These are phyloP conservation scores for Telenomus remus DNA, from an alignment of 1,140 invertebrate genomes.

Conservation along the genomic window DNA sequence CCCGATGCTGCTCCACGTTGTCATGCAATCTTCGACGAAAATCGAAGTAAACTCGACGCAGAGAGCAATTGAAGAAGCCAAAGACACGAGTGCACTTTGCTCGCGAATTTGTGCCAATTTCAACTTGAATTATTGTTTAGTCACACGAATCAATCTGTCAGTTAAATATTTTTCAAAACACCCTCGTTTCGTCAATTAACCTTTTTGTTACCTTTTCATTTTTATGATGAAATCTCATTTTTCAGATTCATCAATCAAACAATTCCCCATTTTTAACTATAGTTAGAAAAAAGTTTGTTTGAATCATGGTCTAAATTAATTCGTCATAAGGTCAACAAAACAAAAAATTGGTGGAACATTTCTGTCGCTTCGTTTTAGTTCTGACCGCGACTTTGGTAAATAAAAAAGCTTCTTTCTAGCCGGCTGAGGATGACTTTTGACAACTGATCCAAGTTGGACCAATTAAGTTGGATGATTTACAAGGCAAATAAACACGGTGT, in stretches of 20 bases:
- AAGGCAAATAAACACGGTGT: slow-evolving; percentile 45
- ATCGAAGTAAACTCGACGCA: slow-evolving; percentile 23
- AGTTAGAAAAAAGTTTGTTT: too few species aligned
- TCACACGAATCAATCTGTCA: slow-evolving; percentile 17
- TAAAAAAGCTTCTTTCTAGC: slow-evolving; percentile 28
- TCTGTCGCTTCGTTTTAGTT: slow-evolving; percentile 4
- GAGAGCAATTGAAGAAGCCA: slow-evolving; percentile 41
- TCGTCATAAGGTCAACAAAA: too few species aligned
- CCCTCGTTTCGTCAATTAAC: not conserved
- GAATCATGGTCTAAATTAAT: too few species aligned
- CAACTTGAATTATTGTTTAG: slow-evolving; percentile 36
- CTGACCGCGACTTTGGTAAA: slow-evolving; percentile 9
- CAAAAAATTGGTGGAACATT: too few species aligned
- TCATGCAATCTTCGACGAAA: slow-evolving; percentile 49
- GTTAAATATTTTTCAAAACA: slow-evolving; percentile 38
- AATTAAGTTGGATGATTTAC: slow-evolving; percentile 56
- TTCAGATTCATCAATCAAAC: too few species aligned
- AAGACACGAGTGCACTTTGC: slow-evolving; percentile 22
- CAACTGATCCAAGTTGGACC: slow-evolving; percentile 16
- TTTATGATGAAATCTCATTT: too few species aligned
- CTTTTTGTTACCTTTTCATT: slow-evolving; percentile 5
- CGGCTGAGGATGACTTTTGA: slow-evolving; percentile 19
- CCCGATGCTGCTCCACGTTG: slow-evolving; percentile 13
- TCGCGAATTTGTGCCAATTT: slow-evolving; percentile 36
- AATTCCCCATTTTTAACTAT: too few species aligned